A percentile compares a stretch with the other conserved stretches of the same genome.
Evolutionary conservation across 2,113 vertebrate species (phyloP).

Genomic region (Vombatus ursinus): DNA sequence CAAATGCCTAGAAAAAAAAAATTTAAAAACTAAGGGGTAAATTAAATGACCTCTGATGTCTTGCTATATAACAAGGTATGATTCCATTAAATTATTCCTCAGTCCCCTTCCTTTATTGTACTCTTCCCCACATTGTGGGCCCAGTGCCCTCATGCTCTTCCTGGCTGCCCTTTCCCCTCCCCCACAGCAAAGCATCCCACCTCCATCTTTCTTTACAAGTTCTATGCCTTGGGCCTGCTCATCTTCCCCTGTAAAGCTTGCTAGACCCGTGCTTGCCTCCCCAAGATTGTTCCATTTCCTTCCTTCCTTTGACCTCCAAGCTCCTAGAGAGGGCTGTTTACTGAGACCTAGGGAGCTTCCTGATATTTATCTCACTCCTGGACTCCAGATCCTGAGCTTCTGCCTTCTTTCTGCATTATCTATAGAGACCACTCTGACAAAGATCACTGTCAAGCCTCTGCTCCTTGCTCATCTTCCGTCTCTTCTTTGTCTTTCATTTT

Average conservation of each 20-base stretch:
- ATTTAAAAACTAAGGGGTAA: not conserved
- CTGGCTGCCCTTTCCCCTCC: not conserved
- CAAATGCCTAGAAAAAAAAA: no score
- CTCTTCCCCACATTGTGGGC: not conserved
- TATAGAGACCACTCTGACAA: not conserved
- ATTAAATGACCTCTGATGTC: not conserved
- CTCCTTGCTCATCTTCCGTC: not conserved
- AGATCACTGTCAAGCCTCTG: not conserved
- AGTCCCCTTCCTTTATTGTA: not conserved
- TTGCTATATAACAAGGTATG: not conserved
- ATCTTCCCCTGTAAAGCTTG: not conserved
- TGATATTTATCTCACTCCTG: not conserved
- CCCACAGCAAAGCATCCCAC: not conserved
- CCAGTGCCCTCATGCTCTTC: not conserved
- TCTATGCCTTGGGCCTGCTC: not conserved
- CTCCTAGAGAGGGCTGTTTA: not conserved
- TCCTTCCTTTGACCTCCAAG: not conserved
- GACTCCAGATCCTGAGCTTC: not conserved
- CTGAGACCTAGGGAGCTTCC: not conserved
- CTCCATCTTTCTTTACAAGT: not conserved
- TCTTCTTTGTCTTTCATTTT: not conserved
- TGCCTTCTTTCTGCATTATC: not conserved
- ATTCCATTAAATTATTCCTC: not conserved
- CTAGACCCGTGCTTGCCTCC: not conserved
- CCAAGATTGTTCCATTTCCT: not conserved